phyloP scores from a whole-genome alignment of 2,888 invertebrate genomes.

The Chelonus formosanus region DNA sequence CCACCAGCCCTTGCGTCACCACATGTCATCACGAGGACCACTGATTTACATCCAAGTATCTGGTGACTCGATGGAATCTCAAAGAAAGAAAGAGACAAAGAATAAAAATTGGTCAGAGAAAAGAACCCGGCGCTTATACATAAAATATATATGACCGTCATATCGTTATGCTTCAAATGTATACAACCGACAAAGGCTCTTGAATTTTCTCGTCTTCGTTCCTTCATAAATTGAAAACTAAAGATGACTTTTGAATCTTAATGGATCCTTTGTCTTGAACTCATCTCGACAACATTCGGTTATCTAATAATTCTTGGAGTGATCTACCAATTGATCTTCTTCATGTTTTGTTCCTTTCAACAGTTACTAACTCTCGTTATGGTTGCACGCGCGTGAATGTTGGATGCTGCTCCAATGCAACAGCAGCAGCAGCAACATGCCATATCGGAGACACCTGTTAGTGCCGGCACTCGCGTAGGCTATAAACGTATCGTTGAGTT shows the following conservation, averaged over 20 bases:
- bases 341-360: conserved; percentile 4
- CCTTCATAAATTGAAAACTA: conserved; percentile 24
- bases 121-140: conserved; percentile 48
- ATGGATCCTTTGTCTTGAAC: conserved; percentile 13
- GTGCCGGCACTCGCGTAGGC: conserved; percentile 58
- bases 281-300: not conserved
- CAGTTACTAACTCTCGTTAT: conserved; percentile 15
- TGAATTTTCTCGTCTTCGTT: conserved; percentile 16
- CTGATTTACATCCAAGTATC: conserved; percentile 58
- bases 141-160: conserved; percentile 59
- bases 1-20: conserved; percentile 53
- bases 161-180: conserved; percentile 55
- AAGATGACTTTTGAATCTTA: conserved; percentile 25
- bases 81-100: conserved; percentile 34
- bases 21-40: conserved; percentile 54
- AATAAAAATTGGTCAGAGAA: conserved; percentile 24
- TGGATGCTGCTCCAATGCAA: conserved; percentile 28
- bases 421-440: conserved; percentile 53
- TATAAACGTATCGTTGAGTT: conserved; percentile 43
- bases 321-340: not conserved
- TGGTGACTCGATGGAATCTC: conserved; percentile 33
- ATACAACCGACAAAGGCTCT: conserved; percentile 47
- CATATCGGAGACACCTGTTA: conserved; percentile 63
- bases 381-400: conserved; percentile 12
- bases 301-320: not conserved